Conservation (phyloP, 2,797 vertebrate species). For the Pteronotus mesoamericanus region DNA sequence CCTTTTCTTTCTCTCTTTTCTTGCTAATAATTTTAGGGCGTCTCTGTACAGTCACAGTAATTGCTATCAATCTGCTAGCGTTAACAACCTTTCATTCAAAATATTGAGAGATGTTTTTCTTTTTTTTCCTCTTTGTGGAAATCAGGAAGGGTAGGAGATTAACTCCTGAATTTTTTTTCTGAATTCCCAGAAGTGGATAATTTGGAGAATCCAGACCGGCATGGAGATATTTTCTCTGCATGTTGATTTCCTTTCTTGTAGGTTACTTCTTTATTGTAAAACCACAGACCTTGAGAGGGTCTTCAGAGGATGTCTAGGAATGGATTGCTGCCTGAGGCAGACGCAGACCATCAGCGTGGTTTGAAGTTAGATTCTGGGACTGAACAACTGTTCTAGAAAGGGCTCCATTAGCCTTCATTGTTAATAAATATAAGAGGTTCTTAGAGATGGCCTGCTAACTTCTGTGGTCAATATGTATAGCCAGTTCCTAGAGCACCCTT, state of each 20-base stretch:
- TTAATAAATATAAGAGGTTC: conserved; percentile 2
- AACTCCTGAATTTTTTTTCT: conserved; percentile 21
- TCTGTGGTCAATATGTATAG: not conserved
- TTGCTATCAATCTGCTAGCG: not conserved
- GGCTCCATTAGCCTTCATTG: not conserved
- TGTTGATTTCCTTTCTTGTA: not conserved
- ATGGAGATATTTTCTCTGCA: not conserved
- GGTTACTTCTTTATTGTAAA: not conserved
- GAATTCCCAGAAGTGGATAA: conserved; percentile 10
- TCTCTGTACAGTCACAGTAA: conserved; percentile 23
- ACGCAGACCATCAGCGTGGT: not conserved
- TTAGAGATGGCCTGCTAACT: not conserved
- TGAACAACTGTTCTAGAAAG: not conserved
- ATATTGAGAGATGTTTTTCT: not conserved
- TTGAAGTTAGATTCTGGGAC: not conserved
- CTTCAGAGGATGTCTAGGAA: not conserved
- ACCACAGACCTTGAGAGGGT: not conserved
- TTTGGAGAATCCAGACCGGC: not conserved
- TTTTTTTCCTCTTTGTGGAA: not conserved
- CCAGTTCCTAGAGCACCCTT: not conserved
- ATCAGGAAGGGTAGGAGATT: conserved; percentile 65
- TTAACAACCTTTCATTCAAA: not conserved
- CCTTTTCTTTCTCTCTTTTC: not conserved
- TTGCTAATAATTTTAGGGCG: conserved; percentile 70
- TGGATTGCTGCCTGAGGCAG: not conserved